Evolutionary conservation across 2,113 vertebrate species (phyloP).

Genomic region (Myotis yumanensis): DNA sequence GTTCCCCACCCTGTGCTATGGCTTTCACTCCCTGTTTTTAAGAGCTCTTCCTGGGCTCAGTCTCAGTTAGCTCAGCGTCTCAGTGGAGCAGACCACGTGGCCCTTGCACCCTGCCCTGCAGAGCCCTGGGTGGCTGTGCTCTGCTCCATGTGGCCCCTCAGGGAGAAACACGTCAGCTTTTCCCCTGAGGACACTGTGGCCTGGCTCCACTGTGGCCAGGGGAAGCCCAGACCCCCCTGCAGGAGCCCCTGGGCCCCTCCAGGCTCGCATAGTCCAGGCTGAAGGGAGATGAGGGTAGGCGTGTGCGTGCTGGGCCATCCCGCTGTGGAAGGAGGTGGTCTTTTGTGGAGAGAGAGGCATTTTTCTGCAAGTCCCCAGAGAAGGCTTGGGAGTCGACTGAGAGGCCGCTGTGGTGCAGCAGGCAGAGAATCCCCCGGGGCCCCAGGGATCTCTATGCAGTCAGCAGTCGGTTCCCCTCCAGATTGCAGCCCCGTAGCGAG

Average conservation of each 20-base stretch:
- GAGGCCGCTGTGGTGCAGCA: background rate
- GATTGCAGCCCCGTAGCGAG: background rate
- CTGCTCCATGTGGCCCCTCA: background rate
- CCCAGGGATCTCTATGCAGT: background rate
- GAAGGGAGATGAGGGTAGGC: background rate
- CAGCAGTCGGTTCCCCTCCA: background rate
- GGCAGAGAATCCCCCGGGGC: background rate
- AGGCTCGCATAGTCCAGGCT: background rate
- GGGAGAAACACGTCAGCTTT: background rate
- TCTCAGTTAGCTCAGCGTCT: background rate
- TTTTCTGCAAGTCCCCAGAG: background rate
- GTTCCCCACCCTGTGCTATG: too few relatives aligned
- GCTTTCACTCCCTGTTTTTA: background rate
- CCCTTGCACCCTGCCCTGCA: background rate
- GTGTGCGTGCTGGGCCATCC: background rate
- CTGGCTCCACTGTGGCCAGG: background rate
- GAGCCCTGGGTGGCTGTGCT: background rate
- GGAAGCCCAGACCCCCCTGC: background rate
- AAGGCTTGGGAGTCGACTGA: background rate
- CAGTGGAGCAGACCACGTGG: background rate
- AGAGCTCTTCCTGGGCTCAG: background rate
- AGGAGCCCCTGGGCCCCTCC: background rate
- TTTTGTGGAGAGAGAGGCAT: background rate
- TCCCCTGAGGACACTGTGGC: background rate
- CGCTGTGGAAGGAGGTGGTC: background rate